Conservation (phyloP, 2,797 vertebrate genomes). For the Spinibarbus caldwelli region DNA sequence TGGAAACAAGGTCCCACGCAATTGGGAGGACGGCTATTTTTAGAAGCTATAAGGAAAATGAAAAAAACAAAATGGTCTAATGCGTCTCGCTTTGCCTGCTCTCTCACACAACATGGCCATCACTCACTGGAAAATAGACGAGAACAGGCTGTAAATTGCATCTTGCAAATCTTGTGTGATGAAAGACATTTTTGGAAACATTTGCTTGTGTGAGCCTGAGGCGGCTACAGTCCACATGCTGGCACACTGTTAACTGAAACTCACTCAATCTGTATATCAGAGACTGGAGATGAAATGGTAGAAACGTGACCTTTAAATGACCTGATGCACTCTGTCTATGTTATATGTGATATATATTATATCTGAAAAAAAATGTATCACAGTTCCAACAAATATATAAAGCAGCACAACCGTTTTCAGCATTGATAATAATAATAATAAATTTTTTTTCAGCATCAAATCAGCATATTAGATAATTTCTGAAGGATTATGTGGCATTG, state of each 20-base stretch:
- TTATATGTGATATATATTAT: background rate
- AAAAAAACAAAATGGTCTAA: conserved; percentile 66
- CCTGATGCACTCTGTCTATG: background rate
- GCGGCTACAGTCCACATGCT: background rate
- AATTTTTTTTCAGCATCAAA: background rate
- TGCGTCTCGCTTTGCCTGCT: conserved; percentile 67
- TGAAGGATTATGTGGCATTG: background rate
- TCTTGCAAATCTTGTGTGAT: conserved; percentile 2
- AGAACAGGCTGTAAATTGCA: background rate
- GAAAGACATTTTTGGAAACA: background rate
- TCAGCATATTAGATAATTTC: background rate
- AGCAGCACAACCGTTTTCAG: background rate
- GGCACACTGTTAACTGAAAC: conserved; percentile 1
- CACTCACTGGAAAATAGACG: background rate
- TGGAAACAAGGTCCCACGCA: conserved; percentile 75
- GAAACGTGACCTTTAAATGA: background rate
- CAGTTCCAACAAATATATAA: background rate
- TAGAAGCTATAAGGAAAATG: conserved; percentile 63
- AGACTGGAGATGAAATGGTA: background rate
- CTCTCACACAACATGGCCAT: conserved; percentile 13
- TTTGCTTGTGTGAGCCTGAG: background rate
- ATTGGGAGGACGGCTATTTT: conserved; percentile 75
- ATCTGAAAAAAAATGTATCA: background rate
- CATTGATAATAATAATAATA: background rate
- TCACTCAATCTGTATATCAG: conserved; percentile 5